Evolutionary conservation across 2,888 invertebrate species (phyloP).

Genomic region (Apodemia mormo): DNA sequence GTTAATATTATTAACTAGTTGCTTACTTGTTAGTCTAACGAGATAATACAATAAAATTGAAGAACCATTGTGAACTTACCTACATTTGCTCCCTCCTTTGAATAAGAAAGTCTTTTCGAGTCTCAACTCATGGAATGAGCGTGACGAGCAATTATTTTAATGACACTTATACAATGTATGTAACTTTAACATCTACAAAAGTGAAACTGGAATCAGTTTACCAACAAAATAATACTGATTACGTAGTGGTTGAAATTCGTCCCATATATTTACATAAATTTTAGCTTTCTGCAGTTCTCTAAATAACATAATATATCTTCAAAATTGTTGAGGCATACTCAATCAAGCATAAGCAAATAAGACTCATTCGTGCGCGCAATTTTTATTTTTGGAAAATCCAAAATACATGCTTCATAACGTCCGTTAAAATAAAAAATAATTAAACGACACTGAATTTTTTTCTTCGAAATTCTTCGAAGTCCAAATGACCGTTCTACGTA

Average conservation of each 20-base stretch:
- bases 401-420: no score
- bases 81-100: neutral
- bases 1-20: no score
- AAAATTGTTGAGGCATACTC: no score
- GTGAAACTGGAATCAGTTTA: constrained; percentile 1
- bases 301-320: no score
- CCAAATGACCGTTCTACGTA: no score
- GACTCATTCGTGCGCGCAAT: no score
- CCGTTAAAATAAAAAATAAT: no score
- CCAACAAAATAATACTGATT: neutral
- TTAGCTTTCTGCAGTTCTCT: neutral
- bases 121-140: neutral
- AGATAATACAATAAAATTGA: neutral
- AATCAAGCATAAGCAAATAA: no score
- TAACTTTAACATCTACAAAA: constrained; percentile 4
- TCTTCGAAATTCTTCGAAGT: no score
- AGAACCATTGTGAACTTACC: neutral
- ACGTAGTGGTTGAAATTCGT: neutral
- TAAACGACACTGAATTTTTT: no score
- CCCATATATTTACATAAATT: neutral
- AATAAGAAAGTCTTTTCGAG: neutral
- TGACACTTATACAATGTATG: neutral
- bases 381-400: no score
- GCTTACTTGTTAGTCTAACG: no score
- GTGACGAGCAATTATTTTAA: constrained; percentile 12